These are phyloP conservation scores for Sprattus sprattus DNA, from an alignment of 2,113 vertebrate genomes.

Conservation along the genomic window DNA sequence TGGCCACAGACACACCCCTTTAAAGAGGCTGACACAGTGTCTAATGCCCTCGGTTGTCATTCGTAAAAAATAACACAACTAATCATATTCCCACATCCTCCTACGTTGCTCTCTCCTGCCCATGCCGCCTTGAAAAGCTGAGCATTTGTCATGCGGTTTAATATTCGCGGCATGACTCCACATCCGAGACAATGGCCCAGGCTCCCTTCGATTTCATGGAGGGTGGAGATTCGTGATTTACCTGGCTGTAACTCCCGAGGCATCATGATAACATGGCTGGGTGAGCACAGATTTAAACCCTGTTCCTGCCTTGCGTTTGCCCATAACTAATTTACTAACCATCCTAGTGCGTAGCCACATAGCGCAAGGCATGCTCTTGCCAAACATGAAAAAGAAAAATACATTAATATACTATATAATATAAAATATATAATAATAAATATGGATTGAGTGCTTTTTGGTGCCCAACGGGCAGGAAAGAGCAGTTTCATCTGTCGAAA, in stretches of 20 bases:
- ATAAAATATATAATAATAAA: background rate
- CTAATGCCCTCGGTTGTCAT: background rate
- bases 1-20: background rate
- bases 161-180: background rate
- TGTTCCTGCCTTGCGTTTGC: background rate
- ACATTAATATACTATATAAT: background rate
- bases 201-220: background rate
- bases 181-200: background rate
- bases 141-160: background rate
- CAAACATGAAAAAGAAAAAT: background rate
- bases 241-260: background rate
- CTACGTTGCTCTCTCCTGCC: background rate
- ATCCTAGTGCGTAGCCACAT: background rate
- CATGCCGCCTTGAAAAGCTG: background rate
- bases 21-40: background rate
- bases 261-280: background rate
- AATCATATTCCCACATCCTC: background rate
- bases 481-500: background rate
- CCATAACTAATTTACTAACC: background rate
- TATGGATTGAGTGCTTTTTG: background rate
- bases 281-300: background rate
- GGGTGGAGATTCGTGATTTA: slow-evolving; percentile 12
- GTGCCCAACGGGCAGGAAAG: background rate
- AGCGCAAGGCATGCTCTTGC: background rate
- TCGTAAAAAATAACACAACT: background rate